Evolutionary conservation across 1,140 invertebrate genomes (phyloP).

Genomic region (Leptinotarsa texana): DNA sequence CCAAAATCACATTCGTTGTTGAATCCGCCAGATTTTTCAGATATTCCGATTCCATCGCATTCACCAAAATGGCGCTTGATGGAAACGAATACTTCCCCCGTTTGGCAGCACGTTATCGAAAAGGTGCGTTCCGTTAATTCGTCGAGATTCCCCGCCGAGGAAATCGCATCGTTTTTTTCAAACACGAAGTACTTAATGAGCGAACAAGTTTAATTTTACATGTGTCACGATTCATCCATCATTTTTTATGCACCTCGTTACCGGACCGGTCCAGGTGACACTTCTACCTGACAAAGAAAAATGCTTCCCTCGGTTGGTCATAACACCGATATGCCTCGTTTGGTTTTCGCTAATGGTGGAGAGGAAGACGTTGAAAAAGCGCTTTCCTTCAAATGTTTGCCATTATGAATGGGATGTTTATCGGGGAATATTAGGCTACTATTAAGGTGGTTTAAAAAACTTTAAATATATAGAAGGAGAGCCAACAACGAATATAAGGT

Average conservation of each 20-base stretch:
- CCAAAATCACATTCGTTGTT: no score
- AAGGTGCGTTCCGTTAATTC: conserved; percentile 1
- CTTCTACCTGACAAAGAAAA: not conserved
- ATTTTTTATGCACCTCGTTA: not conserved
- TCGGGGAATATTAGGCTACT: no score
- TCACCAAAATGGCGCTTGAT: not conserved
- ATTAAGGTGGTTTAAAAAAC: no score
- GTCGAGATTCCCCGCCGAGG: not conserved
- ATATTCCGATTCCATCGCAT: no score
- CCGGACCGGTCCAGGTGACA: not conserved
- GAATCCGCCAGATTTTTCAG: no score
- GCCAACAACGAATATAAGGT: no score
- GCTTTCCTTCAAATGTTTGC: no score
- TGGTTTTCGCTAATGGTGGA: no score
- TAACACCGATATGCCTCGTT: no score
- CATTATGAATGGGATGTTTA: no score
- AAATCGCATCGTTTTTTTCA: not conserved
- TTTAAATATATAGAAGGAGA: no score
- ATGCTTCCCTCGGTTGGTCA: not conserved
- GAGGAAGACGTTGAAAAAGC: no score
- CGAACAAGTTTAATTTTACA: conserved; percentile 6
- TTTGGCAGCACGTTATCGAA: not conserved
- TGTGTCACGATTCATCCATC: conserved; percentile 1
- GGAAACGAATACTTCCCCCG: not conserved
- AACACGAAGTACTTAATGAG: not conserved